Conservation (phyloP, 1,140 invertebrate genomes). For the Drosophila azteca region DNA sequence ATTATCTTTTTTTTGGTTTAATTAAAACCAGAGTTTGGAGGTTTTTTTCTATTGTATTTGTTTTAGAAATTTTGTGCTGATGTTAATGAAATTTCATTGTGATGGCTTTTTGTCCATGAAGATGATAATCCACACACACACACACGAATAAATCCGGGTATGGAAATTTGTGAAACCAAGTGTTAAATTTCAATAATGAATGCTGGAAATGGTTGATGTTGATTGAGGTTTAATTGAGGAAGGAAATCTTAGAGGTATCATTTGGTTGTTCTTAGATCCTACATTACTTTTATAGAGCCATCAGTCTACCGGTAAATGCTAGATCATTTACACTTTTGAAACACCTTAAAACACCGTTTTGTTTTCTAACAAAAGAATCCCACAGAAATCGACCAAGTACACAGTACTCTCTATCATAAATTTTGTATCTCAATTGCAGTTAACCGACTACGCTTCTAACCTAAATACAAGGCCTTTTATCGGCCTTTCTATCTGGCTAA, state of each 20-base stretch:
- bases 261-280: too few relatives aligned
- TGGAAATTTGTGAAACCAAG: constrained; percentile 65
- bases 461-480: constrained; percentile 43
- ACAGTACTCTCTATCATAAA: constrained; percentile 18
- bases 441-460: constrained; percentile 5
- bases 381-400: constrained; percentile 9
- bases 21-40: constrained; percentile 49
- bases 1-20: constrained; percentile 45
- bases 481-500: constrained; percentile 63
- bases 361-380: too few relatives aligned
- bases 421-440: constrained; percentile 20
- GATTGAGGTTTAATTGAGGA: too few relatives aligned
- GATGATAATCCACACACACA: constrained; percentile 30
- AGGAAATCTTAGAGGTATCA: too few relatives aligned
- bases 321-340: too few relatives aligned
- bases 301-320: too few relatives aligned
- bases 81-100: constrained; percentile 52
- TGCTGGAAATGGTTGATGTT: background rate
- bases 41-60: constrained; percentile 49
- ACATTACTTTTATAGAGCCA: too few relatives aligned
- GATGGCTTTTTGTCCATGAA: constrained; percentile 38
- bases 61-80: constrained; percentile 43
- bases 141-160: constrained; percentile 29
- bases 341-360: too few relatives aligned
- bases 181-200: constrained; percentile 57